Percentiles rank a stretch among this genome's conserved stretches.
Conservation (phyloP, 2,113 vertebrate genomes). For the Lucifuga dentata region DNA sequence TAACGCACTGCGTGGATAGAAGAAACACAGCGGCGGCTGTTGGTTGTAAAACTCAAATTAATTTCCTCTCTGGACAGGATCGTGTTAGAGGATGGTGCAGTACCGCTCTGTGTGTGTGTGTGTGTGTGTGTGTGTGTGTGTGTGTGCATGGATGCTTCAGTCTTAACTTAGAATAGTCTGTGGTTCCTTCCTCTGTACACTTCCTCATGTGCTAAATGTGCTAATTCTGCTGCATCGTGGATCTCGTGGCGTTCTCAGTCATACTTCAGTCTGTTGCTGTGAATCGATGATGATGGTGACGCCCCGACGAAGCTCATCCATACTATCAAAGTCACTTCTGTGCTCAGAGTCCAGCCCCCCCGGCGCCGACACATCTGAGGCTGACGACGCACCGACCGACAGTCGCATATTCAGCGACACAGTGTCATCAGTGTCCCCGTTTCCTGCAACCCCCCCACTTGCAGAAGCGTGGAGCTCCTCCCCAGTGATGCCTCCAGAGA, state of each 20-base stretch:
- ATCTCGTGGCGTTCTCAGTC: not conserved
- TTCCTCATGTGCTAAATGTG: not conserved
- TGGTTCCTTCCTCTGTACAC: constrained; percentile 1
- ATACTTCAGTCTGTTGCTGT: constrained; percentile 97
- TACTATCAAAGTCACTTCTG: constrained; percentile 89
- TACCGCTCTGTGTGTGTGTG: too few relatives aligned
- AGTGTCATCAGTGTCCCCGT: constrained; percentile 78
- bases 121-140: too few relatives aligned
- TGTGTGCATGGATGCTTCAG: constrained; percentile 5
- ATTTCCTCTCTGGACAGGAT: not conserved
- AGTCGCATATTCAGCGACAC: constrained; percentile 83
- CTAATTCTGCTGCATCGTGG: constrained; percentile 1
- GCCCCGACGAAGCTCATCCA: constrained; percentile 85
- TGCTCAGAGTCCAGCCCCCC: constrained; percentile 88
- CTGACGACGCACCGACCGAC: constrained; percentile 87
- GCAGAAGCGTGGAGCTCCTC: constrained; percentile 85
- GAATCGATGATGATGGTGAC: constrained; percentile 76
- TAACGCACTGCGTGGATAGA: constrained; percentile 6
- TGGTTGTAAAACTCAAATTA: not conserved
- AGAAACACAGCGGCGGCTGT: not conserved
- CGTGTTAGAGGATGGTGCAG: too few relatives aligned
- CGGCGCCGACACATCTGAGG: constrained; percentile 85
- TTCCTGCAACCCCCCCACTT: constrained; percentile 77
- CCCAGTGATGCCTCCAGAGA: constrained; percentile 68
- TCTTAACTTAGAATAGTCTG: not conserved